Conservation (phyloP, 2,888 invertebrate species). For the Suillia variegata region DNA sequence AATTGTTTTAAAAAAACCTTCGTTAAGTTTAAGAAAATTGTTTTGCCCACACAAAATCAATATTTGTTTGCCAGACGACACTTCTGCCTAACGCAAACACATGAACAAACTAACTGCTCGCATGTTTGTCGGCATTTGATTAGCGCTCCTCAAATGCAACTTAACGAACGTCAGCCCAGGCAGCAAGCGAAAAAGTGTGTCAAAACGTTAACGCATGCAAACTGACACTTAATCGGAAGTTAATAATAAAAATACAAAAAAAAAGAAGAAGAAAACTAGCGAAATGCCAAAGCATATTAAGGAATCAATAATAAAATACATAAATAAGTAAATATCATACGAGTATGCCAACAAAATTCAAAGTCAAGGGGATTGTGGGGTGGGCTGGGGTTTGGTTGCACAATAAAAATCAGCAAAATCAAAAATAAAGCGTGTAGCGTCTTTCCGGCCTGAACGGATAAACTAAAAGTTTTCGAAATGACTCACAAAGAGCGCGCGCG, state of each 20-base stretch:
- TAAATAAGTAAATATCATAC: not conserved
- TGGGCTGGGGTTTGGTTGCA: no score
- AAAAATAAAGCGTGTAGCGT: no score
- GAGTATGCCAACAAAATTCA: not conserved
- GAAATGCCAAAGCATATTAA: not conserved
- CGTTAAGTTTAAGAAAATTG: not conserved
- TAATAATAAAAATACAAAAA: constrained; percentile 1
- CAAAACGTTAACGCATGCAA: constrained; percentile 11
- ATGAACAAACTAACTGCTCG: not conserved
- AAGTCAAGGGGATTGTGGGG: not conserved
- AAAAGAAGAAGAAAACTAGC: not conserved
- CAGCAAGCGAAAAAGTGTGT: not conserved
- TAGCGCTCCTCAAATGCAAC: not conserved
- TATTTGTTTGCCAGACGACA: not conserved
- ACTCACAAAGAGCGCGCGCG: not conserved
- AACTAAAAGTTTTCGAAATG: no score
- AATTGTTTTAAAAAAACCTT: no score
- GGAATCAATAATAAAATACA: not conserved
- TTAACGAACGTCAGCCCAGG: not conserved
- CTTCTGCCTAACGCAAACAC: no score
- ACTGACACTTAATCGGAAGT: constrained; percentile 13
- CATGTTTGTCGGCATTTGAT: not conserved
- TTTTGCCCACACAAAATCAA: not conserved
- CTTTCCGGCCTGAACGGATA: no score
- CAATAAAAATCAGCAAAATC: no score